phyloP scores from a whole-genome alignment of 2,797 vertebrate species.

The Coracias cyanogaster region DNA sequence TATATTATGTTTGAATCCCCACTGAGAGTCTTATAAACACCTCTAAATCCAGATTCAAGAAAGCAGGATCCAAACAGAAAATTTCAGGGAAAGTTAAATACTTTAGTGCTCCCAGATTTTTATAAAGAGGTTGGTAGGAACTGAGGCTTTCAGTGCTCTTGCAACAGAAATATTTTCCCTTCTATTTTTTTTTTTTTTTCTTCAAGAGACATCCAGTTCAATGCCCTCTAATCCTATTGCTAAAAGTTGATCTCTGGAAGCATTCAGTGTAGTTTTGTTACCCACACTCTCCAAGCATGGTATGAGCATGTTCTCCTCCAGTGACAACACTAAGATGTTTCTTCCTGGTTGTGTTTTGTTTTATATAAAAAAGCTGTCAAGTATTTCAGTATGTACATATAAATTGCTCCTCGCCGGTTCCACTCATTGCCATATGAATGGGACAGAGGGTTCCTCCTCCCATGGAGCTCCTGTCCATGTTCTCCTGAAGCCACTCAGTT shows the following conservation, averaged over 20 bases:
- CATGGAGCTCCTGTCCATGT: not conserved
- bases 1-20: not conserved
- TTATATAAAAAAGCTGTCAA: not conserved
- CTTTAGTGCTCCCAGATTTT: not conserved
- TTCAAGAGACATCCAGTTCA: not conserved
- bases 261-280: not conserved
- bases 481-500: not conserved
- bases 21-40: not conserved
- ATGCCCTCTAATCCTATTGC: not conserved
- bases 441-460: not conserved
- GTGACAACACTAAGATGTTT: not conserved
- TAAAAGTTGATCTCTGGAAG: not conserved
- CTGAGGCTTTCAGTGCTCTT: not conserved
- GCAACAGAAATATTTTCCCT: not conserved
- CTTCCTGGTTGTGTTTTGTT: not conserved
- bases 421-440: fast-evolving
- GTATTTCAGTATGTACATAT: not conserved
- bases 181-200: not conserved
- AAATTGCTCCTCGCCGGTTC: fast-evolving
- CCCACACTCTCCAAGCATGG: not conserved
- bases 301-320: not conserved
- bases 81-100: not conserved
- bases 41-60: not conserved
- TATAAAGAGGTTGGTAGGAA: not conserved
- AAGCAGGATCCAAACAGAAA: not conserved